phyloP scores from a whole-genome alignment of 2,888 invertebrate species.

The Leucozona laternaria region DNA sequence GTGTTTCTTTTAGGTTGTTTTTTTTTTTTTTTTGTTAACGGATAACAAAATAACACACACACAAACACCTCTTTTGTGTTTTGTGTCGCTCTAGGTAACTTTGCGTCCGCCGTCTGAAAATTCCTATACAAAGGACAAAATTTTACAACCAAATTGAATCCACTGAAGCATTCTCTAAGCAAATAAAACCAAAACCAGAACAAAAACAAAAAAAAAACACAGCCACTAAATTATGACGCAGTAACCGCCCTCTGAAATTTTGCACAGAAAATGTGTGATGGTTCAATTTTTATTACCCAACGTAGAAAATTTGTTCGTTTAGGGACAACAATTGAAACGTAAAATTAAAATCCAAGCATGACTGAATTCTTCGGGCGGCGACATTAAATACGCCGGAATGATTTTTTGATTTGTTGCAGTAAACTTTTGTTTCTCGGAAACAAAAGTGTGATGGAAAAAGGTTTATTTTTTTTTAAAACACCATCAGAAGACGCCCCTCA shows the following conservation, averaged over 20 bases:
- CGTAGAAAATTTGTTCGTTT: constrained; percentile 2
- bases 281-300: constrained; percentile 4
- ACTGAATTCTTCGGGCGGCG: constrained; percentile 12
- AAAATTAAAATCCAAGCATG: constrained; percentile 56
- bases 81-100: constrained; percentile 9
- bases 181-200: background rate
- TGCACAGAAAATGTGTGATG: background rate
- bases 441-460: constrained; percentile 20
- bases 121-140: constrained; percentile 15
- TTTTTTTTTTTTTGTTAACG: background rate
- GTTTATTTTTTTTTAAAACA: constrained; percentile 8
- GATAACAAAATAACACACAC: background rate
- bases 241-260: constrained; percentile 11
- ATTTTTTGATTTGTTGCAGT: constrained; percentile 55
- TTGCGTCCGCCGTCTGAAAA: background rate
- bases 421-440: constrained; percentile 28
- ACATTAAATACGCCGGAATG: constrained; percentile 27
- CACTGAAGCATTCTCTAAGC: constrained; percentile 20
- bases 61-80: constrained; percentile 34
- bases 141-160: constrained; percentile 38
- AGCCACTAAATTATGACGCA: constrained; percentile 52
- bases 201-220: constrained; percentile 5
- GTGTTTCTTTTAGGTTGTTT: constrained; percentile 22
- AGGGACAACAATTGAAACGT: constrained; percentile 39
- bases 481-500: constrained; percentile 57